Conservation (phyloP, 2,113 vertebrate genomes). For the Erinaceus europaeus region DNA sequence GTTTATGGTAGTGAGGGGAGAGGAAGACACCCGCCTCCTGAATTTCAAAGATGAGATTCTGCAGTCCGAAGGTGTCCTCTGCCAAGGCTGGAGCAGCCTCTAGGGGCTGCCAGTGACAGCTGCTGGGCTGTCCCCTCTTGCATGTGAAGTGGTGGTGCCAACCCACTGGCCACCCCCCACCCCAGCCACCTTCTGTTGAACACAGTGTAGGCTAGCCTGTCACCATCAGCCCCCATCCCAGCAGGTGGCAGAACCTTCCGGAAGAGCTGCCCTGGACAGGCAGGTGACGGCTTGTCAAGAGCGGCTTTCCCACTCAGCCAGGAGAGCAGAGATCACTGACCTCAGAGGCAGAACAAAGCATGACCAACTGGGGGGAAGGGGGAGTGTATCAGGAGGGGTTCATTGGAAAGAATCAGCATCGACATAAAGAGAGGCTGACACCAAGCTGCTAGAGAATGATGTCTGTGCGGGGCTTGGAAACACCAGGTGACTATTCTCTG, state of each 20-base stretch:
- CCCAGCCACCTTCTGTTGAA: conserved; percentile 57
- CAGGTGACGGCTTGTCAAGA: conserved; percentile 62
- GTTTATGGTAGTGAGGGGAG: not conserved
- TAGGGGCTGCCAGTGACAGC: conserved; percentile 66
- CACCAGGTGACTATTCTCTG: not conserved
- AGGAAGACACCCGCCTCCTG: not conserved
- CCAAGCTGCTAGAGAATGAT: not conserved
- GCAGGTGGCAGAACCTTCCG: conserved; percentile 28
- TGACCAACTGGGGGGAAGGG: not conserved
- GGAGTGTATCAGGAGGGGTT: not conserved
- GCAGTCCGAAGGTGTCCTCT: conserved; percentile 66
- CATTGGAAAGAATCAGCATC: too few species aligned
- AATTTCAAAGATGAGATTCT: conserved; percentile 63
- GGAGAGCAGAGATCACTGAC: not conserved
- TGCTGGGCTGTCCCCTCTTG: conserved; percentile 61
- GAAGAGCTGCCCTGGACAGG: conserved; percentile 26
- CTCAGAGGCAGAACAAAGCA: not conserved
- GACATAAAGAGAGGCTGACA: not conserved
- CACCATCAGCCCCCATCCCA: conserved; percentile 20
- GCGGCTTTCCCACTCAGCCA: not conserved
- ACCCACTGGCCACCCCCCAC: conserved; percentile 20
- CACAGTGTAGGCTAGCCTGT: conserved; percentile 30
- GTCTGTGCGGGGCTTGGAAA: fast-evolving
- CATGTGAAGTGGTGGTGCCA: conserved; percentile 53
- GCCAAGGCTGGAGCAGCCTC: conserved; percentile 60